Evolutionary conservation across 2,113 vertebrate genomes (phyloP), one percentile per base, ranked within the genome.

Genomic region (Peromyscus polionotus): DNA sequence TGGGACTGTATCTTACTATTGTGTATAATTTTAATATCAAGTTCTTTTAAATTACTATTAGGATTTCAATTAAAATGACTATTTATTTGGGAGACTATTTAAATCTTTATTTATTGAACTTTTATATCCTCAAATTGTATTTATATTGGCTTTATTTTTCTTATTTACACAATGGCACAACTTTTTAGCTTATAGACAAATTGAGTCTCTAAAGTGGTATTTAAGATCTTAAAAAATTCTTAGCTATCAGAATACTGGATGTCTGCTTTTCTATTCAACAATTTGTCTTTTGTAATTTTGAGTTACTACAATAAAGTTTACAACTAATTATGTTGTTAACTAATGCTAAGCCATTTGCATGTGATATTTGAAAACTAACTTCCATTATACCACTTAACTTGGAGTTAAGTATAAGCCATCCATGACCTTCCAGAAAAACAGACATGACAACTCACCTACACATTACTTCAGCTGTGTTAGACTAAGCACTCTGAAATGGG

Each of bases 181-280:
- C 68, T 95, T 87, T 79, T 95, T 90, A 91, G 11, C 39, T 90
- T 88, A 67, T 17, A 76, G 51, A 93, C 36, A 93, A 95, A 95
- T 0, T 80, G 19, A 94, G 42, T 3, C 16, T 45, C 54, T 79
- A 93, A 51, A 65, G 0, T 92, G 39, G 86, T 1, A 80, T 26
- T 83, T 70, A 91, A 20, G 42, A 57, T 83, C 31, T 83, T 72
- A 90, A 83, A 96, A 93, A 81, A 94, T 36, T 36, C 24, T 67
- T 45, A 94, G 59, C 26, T 81, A 28, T 90, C n/a, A 84, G 81
- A 63, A 83, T 39, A 83, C 17, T 26, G 51, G 39, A 83, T 10
- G 65, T 8, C 9, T 54, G 20, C 19, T 88, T 95, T 68, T 81
- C 68, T 88, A 80, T 31, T 88, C 0, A 89, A 24, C 24, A 65